These are phyloP conservation scores for Macrotrachela quadricornifera DNA, from an alignment of 1,140 invertebrate species.

Conservation along the genomic window DNA sequence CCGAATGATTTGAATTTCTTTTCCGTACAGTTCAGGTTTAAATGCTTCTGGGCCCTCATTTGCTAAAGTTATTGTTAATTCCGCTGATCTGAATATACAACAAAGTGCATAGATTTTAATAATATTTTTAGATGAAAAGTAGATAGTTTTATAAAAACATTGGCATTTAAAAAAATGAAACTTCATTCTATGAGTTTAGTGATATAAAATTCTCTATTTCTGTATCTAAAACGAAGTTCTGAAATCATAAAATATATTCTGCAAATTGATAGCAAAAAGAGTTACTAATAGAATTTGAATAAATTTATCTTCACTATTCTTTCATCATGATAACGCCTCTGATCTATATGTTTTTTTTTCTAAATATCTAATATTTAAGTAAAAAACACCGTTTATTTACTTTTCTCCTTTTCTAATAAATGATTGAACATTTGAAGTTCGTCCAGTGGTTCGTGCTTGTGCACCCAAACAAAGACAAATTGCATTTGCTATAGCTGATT, in stretches of 20 bases:
- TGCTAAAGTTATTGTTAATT: constrained; percentile 12
- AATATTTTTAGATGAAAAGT: background rate
- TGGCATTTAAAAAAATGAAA: background rate
- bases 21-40: constrained; percentile 49
- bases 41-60: constrained; percentile 51
- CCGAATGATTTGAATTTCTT: constrained; percentile 49
- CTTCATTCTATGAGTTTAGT: constrained; percentile 15
- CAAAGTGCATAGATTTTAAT: no score
- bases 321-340: no score
- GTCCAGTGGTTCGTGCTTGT: constrained; percentile 48
- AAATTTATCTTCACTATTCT: no score
- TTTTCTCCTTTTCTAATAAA: constrained; percentile 30
- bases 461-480: constrained; percentile 64
- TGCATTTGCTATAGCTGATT: constrained; percentile 73
- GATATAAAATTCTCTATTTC: no score
- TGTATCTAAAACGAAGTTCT: no score
- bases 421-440: constrained; percentile 51
- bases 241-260: no score
- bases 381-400: no score
- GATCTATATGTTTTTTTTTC: no score
- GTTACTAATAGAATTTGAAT: no score
- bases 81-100: constrained; percentile 28
- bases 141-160: background rate
- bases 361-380: no score
- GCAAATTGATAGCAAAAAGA: no score